Base-by-base conservation (phyloP, 2,797 vertebrate genomes). In the Pempheris klunzingeri region DNA sequence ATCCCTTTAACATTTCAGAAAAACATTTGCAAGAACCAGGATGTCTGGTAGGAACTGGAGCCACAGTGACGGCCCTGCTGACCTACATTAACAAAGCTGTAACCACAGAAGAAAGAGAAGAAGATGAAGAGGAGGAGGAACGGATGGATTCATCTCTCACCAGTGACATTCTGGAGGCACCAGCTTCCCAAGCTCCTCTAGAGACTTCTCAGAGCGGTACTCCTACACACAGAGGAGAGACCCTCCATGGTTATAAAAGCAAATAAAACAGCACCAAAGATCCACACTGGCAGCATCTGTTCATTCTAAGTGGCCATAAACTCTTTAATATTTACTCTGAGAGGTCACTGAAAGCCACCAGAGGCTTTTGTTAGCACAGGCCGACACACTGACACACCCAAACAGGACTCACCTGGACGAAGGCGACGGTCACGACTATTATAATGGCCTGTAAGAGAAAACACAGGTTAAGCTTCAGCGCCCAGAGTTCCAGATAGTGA, bases 131-230 rank as follows among this genome's bases (percentile, higher is more conserved):
- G 4, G 17, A 44, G 4, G 36, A n/a, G 4, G 28, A 14, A 63
- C 22, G 14, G 22, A 8, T 0, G 11, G 20, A 20, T 60, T 6
- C 13, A 15, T 26, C 10, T 57, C 96, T 86, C 95, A 99, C 98
- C 98, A 99, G 88, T 99, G 96, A 83, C 98, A 99, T 95, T 96
- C 96, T 87, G 98, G 98, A 91, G 98, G 98, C 75, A 99, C 96
- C 87, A 99, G 95, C 92, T 99, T 99, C 84, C 95, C 97, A 59
- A 99, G 88, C 70, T 99, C 98, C 90, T 98, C 97, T 38, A 99
- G 94, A 80, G 98, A 99, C 81, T 99, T 99, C 94, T 99, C 98
- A 58, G 98, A 99, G 67, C 98, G 96, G 85, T 99, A 99, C 88
- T 99, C 98, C 98, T 99, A 41, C 53, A 85, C 22, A 76, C 67